Percentiles rank a stretch among this genome's conserved stretches.
Evolutionary conservation across 2,797 vertebrate species (phyloP).

Genomic region (Pipistrellus nathusii): DNA sequence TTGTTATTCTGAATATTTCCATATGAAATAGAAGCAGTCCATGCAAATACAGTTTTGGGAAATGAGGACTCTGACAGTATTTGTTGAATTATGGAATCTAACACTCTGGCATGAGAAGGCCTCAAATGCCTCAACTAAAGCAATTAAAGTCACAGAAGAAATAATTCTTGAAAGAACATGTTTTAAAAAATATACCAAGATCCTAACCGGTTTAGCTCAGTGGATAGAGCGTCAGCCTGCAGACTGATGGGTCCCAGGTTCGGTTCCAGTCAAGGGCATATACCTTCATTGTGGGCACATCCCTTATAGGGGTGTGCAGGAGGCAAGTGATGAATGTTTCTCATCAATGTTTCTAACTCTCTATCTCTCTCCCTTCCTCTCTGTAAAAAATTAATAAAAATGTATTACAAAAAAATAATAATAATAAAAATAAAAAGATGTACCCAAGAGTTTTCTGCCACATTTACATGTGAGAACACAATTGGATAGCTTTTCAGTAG

Average conservation of each 20-base stretch:
- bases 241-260: no score
- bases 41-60: not conserved
- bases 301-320: no score
- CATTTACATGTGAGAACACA: not conserved
- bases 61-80: not conserved
- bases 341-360: no score
- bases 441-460: not conserved
- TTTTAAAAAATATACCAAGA: not conserved
- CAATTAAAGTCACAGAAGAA: not conserved
- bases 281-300: no score
- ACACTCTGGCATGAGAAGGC: not conserved
- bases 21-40: not conserved
- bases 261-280: no score
- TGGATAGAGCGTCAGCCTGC: no score
- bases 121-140: not conserved
- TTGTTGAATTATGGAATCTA: not conserved
- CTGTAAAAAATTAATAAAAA: no score
- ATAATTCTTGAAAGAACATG: not conserved
- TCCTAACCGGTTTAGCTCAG: no score
- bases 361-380: no score
- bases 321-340: no score
- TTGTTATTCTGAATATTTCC: not conserved
- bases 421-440: no score
- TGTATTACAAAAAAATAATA: no score
- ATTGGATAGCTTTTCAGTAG: not conserved